phyloP scores from a whole-genome alignment of 2,113 vertebrate genomes.

The Psilopsiagon aurifrons region DNA sequence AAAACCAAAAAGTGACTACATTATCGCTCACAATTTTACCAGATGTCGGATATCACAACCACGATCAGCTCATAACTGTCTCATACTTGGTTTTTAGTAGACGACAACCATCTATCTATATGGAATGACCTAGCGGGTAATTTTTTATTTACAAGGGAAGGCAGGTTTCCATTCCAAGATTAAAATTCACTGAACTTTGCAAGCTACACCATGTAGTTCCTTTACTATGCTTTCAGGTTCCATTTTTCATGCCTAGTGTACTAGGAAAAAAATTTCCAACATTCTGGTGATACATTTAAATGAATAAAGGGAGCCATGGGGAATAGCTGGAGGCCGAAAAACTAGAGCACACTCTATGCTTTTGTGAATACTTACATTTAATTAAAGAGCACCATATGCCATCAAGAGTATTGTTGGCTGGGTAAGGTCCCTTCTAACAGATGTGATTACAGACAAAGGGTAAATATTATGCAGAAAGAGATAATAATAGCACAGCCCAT shows the following conservation, averaged over 20 bases:
- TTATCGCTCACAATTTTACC: not conserved
- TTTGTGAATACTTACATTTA: not conserved
- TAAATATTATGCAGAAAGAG: not conserved
- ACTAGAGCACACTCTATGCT: not conserved
- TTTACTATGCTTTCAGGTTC: not conserved
- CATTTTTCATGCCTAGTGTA: not conserved
- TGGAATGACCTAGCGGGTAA: not conserved
- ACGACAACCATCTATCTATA: not conserved
- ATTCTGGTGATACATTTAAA: not conserved
- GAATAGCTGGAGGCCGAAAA: not conserved
- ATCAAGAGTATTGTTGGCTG: not conserved
- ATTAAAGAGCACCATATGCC: slow-evolving; percentile 35
- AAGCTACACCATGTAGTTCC: not conserved
- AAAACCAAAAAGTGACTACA: not conserved
- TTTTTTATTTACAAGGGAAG: not conserved
- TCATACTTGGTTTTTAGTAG: not conserved
- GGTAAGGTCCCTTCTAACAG: not conserved
- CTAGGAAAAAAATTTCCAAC: not conserved
- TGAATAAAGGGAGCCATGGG: not conserved
- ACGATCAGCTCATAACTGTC: not conserved
- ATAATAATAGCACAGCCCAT: not conserved
- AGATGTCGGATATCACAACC: not conserved
- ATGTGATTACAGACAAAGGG: slow-evolving; percentile 17
- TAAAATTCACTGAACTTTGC: not conserved
- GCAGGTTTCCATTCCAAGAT: not conserved